Base-by-base conservation (phyloP, 2,113 vertebrate genomes). In the Spermophilus dauricus region DNA sequence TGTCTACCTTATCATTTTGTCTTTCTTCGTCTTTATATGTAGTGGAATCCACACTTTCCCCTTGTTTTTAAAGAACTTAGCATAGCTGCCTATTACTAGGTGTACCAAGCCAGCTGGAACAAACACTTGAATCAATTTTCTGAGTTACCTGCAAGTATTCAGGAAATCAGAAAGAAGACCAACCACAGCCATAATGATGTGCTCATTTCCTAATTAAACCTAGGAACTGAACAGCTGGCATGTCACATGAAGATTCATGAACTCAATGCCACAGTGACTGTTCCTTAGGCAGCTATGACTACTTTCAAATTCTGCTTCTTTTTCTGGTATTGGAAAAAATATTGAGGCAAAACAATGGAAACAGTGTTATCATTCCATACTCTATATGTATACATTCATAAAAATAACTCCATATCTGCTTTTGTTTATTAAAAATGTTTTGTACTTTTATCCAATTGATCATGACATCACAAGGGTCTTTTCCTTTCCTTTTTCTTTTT, bases 91-190 rank as follows among this genome's bases (percentile, higher is more conserved):
- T 77, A 67, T 77, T 58, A 48, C 5, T 24, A 77, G 45, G 28
- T 78, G 11, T 16, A 65, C 22, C 75, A 48, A 16, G 56, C 48
- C 48, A 84, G 84, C 69, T 85, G n/a, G 80, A 77, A 73, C 42
- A 39, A 85, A 73, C 16, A 58, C 9, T 42, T 65, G 10, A 86
- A 30, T 56, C 56, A 22, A 65, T 93, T 95, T 93, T 96, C 70
- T 86, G 37, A 67, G 75, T 70, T 95, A 91, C 83, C 69, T 77
- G 17, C 5, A 58, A 90, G 75, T 78, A 65, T 32, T 37, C 37
- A 85, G 88, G 81, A 96, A 96, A 90, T 53, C 81, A 82, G 76
- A 78, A 86, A 87, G 87, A 93, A 70, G 42, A 86, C 82, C 37
- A 58, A 77, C 51, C 70, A 39, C 16, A 92, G 56, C 26, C 58